Evolutionary conservation across 2,113 vertebrate genomes (phyloP), one percentile per base, ranked within the genome.

Genomic region (Strix aluco): DNA sequence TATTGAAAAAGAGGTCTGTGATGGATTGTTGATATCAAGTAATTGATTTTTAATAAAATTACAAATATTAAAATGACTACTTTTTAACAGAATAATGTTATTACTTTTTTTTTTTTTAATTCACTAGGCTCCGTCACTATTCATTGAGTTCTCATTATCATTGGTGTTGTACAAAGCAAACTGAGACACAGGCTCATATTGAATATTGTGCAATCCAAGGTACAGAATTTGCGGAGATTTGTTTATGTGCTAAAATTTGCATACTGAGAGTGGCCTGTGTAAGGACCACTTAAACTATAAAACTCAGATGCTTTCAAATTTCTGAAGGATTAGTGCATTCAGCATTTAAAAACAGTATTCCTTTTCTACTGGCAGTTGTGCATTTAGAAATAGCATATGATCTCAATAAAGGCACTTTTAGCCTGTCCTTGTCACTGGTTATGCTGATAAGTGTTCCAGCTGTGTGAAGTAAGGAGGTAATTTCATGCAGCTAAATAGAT

Each of bases 401-500:
- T 71, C 52, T 79, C 67, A 88, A 3, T 52, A 61, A 67, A 94
- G 44, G 26, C 52, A 71, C 65, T 86, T 85, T 83, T 55, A 82
- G 19, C 42, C 4, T 81, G 82, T 86, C 88, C 82, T 93, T 96
- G 92, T 90, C 44, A 22, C n/a, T 71, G 63, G 42, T 90, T 86
- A 83, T 0, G 0, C 75, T 80, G 74, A 29, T 81, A 65, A 90
- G 61, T 57, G 77, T 79, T 90, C 80, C 83, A 94, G 83, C 63
- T 94, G 88, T 63, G 65, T 74, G 83, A 91, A 94, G 72, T 23
- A 61, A 91, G 57, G 80, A 86, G 49, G 72, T 57, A 84, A 91
- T 94, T 95, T 91, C 61, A 84, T 69, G 88, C 61, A 84, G 77
- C 54, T 78, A 92, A 86, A 79, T 69, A 95, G 77, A 79, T 3